Evolutionary conservation across 2,888 invertebrate species (phyloP).

Genomic region (Tachina lurida): DNA sequence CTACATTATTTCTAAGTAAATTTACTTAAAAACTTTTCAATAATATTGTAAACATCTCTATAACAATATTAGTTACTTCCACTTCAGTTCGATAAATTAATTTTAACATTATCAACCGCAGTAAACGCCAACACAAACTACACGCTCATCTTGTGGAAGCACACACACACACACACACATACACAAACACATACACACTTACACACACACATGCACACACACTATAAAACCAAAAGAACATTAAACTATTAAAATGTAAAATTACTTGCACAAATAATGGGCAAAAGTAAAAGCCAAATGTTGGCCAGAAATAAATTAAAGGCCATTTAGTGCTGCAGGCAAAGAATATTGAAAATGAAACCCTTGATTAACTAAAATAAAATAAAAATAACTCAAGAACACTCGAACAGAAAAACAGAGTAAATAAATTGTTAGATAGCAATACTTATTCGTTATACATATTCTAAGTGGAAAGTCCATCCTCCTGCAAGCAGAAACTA

Average conservation of each 20-base stretch:
- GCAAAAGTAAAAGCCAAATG: background rate
- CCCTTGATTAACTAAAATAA: slow-evolving; percentile 46
- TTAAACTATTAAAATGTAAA: slow-evolving; percentile 51
- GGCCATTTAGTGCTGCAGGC: background rate
- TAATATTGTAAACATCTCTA: slow-evolving; percentile 57
- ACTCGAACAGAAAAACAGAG: background rate
- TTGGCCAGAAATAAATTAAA: slow-evolving; percentile 38
- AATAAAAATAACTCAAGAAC: slow-evolving; percentile 36
- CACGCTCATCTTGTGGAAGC: slow-evolving; percentile 7
- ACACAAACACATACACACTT: background rate
- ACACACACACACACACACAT: slow-evolving; percentile 1
- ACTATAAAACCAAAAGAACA: slow-evolving; percentile 23
- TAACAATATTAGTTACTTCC: slow-evolving; percentile 68
- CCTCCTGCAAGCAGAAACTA: background rate
- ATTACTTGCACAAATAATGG: slow-evolving; percentile 33
- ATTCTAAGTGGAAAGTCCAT: background rate
- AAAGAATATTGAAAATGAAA: slow-evolving; percentile 48
- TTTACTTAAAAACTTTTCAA: slow-evolving; percentile 24
- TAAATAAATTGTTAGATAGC: slow-evolving; percentile 18
- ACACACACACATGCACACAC: background rate
- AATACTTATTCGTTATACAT: background rate
- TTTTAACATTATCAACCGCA: slow-evolving; percentile 66
- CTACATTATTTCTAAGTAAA: background rate
- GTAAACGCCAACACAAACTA: slow-evolving; percentile 39
- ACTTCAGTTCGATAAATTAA: slow-evolving; percentile 72